Base-by-base conservation (phyloP, 2,113 vertebrate genomes). In the Clarias gariepinus region DNA sequence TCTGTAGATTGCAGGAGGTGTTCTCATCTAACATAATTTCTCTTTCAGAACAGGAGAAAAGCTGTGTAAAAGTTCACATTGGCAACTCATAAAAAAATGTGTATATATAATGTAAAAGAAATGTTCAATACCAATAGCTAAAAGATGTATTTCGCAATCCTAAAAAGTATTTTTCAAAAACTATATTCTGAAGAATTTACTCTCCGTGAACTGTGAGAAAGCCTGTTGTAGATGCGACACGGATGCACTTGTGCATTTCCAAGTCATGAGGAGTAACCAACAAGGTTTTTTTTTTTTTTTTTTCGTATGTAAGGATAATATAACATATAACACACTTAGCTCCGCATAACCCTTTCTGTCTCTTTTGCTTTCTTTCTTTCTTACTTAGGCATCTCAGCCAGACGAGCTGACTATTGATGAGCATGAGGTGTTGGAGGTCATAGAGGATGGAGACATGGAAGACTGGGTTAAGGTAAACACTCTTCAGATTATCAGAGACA, bases 401-500 rank as follows among this genome's bases (percentile, higher is more conserved):
- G 98, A 99, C 88, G 98, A 99, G 84, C 90, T 99, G 95, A 99
- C 98, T 89, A 99, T 99, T 88, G 98, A 99, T 92, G 98, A 99
- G 0, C 97, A 98, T 28, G 98, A 99, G 93, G 96, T 99, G 89
- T 82, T 99, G 94, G 98, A 99, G 94, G 98, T 99, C 63, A 99
- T 99, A 89, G 98, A 99, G 90, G 98, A 99, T 7, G 98, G 98
- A 91, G 98, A 99, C 94, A 99, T 99, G 98, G 98, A 99, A 95
- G 98, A 99, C 93, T 99, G 98, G 98, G 98, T 99, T 82, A 99
- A 99, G 97, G 98, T 99, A 69, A 73, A 30, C 52, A 82, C 16
- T 61, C 28, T 16, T 16, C 19, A 41, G 23, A 5, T 68, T 25
- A 41, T 71, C 68, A 36, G 21, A 0, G 18, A 71, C 68, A 21